Percentiles rank a stretch among this genome's conserved stretches.
These are phyloP conservation scores for Aspidiotus rigidus DNA, from an alignment of 2,888 invertebrate genomes.

Conservation along the genomic window DNA sequence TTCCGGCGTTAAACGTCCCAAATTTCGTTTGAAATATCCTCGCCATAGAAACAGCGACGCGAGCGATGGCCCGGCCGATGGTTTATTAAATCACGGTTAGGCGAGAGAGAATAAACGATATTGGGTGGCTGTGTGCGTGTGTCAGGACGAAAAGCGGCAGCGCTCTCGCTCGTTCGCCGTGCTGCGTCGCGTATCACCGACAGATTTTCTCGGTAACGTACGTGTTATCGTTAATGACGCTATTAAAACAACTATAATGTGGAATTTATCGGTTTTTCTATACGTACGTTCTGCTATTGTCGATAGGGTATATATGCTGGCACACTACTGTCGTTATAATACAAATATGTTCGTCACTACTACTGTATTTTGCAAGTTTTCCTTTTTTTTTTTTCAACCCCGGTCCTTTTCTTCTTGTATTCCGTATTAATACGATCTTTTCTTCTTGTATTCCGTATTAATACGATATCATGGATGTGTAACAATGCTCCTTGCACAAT, in stretches of 20 bases:
- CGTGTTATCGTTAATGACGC: conserved; percentile 32
- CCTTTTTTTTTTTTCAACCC: neutral
- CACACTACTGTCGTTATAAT: neutral
- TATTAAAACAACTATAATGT: conserved; percentile 29
- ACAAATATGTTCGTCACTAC: neutral
- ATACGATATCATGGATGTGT: no score
- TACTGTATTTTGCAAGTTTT: neutral
- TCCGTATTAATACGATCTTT: no score
- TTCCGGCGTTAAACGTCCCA: conserved; percentile 23
- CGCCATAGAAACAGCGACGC: conserved; percentile 9
- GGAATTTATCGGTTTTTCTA: conserved; percentile 15
- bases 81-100: conserved; percentile 28
- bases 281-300: neutral
- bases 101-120: neutral
- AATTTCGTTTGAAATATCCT: conserved; percentile 20
- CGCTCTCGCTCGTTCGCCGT: neutral
- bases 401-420: neutral
- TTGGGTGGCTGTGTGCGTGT: conserved; percentile 1
- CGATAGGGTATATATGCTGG: no score
- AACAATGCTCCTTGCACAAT: no score
- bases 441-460: no score
- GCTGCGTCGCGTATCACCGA: conserved; percentile 11
- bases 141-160: conserved; percentile 15
- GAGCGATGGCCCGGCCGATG: conserved; percentile 6
- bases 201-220: conserved; percentile 23